A percentile compares a stretch with the other conserved stretches of the same genome.
phyloP scores from a whole-genome alignment of 2,888 invertebrate species.

The Lutraria lutraria region DNA sequence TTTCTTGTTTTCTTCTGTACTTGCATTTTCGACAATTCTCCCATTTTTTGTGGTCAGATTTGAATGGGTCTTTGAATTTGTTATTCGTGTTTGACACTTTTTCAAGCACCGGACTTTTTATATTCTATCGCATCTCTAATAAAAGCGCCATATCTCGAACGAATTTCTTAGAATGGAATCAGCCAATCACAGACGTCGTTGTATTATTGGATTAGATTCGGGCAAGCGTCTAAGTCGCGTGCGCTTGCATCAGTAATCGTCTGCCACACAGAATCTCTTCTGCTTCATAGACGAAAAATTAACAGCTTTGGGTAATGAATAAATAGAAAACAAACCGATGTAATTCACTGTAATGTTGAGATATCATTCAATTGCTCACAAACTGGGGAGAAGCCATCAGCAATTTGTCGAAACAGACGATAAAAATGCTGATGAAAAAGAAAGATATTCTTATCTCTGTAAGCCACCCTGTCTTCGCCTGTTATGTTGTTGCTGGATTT shows the following conservation, averaged over 20 bases:
- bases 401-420: constrained; percentile 73
- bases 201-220: constrained; percentile 57
- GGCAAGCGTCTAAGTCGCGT: constrained; percentile 50
- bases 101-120: neutral
- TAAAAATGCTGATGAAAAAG: constrained; percentile 71
- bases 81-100: neutral
- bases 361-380: constrained; percentile 77
- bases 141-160: neutral
- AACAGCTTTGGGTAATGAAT: constrained; percentile 70
- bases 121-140: constrained; percentile 4
- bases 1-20: no score
- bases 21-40: no score
- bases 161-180: constrained; percentile 14
- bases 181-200: constrained; percentile 49
- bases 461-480: constrained; percentile 63
- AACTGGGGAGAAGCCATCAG: constrained; percentile 66
- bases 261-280: constrained; percentile 59
- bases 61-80: neutral
- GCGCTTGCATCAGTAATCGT: constrained; percentile 63
- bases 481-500: constrained; percentile 36
- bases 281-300: constrained; percentile 66
- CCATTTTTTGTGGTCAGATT: constrained; percentile 1
- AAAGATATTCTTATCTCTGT: constrained; percentile 75
- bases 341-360: constrained; percentile 71
- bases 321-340: constrained; percentile 68